These are phyloP conservation scores for Phenganax subtilis DNA, from an alignment of 92 coral and sea anemone species.

Conservation along the genomic window DNA sequence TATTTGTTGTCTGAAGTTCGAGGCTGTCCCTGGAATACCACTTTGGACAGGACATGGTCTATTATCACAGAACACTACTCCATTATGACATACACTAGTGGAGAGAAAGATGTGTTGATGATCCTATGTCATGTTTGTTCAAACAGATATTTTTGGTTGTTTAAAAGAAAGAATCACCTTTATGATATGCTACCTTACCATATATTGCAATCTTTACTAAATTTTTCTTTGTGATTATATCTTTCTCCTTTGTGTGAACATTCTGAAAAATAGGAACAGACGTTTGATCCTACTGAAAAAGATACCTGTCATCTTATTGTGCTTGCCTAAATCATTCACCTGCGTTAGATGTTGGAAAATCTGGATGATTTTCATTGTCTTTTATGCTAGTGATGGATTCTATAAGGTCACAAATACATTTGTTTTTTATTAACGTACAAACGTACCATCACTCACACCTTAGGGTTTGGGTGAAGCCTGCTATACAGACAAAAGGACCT, in stretches of 20 bases:
- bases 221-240: slow-evolving; percentile 18
- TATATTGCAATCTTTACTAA: slow-evolving; percentile 12
- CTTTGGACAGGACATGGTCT: slow-evolving; percentile 2
- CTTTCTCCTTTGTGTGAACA: slow-evolving; percentile 7
- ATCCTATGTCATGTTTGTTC: too few relatives aligned
- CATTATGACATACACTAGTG: slow-evolving; percentile 11
- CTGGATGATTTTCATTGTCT: background rate
- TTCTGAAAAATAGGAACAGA: background rate
- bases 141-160: too few relatives aligned
- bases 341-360: background rate
- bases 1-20: background rate
- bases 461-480: background rate
- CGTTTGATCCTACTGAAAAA: background rate
- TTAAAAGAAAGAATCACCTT: background rate
- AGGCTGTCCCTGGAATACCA: background rate
- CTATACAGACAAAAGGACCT: background rate
- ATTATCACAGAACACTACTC: slow-evolving; percentile 7
- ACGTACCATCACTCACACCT: too few relatives aligned
- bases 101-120: background rate
- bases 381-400: background rate
- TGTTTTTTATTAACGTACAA: background rate
- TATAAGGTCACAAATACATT: background rate
- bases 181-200: background rate
- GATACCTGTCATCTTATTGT: background rate
- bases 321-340: background rate